phyloP scores from a whole-genome alignment of 2,888 invertebrate species.

The Hetaerina titia region DNA sequence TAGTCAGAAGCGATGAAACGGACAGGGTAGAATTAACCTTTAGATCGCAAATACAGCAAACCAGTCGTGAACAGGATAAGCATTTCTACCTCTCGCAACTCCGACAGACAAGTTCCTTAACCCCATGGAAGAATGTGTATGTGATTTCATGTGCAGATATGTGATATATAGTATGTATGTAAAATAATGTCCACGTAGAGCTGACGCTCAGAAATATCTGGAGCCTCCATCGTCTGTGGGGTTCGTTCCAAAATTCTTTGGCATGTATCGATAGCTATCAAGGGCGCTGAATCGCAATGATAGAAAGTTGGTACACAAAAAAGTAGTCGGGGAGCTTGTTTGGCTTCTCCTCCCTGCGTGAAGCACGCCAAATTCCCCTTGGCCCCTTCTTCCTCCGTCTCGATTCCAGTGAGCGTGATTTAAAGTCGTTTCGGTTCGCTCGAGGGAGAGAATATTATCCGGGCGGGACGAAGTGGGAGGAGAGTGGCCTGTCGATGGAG shows the following conservation, averaged over 20 bases:
- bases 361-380: slow-evolving; percentile 5
- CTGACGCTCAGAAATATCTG: background rate
- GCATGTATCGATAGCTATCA: background rate
- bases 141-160: background rate
- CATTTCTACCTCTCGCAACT: background rate
- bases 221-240: background rate
- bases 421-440: background rate
- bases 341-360: background rate
- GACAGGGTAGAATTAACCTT: too few relatives aligned
- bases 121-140: background rate
- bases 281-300: background rate
- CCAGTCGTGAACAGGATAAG: too few relatives aligned
- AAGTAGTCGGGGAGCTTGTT: background rate
- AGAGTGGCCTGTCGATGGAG: background rate
- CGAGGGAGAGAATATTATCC: background rate
- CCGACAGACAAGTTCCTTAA: background rate
- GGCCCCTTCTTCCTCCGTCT: background rate
- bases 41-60: too few relatives aligned
- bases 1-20: too few relatives aligned
- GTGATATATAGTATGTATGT: background rate
- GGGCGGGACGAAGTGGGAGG: background rate
- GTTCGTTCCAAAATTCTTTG: slow-evolving; percentile 2
- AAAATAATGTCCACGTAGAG: background rate
- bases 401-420: background rate
- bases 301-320: background rate